These are phyloP conservation scores for Sinotaia quadrata DNA, from an alignment of 2,888 invertebrate genomes.

Conservation along the genomic window DNA sequence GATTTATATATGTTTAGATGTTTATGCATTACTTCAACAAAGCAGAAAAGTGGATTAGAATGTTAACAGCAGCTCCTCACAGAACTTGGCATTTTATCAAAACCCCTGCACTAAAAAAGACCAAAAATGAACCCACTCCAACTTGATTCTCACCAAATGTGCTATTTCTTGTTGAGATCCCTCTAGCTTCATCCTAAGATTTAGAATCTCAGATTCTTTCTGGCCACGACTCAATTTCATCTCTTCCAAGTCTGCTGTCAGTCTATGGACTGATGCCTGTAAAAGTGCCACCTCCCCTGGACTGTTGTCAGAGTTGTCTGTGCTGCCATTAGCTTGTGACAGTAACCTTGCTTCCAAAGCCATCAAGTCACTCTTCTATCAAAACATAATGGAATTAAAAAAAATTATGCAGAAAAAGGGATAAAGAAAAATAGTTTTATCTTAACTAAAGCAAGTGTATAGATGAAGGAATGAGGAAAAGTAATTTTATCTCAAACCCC, in stretches of 20 bases:
- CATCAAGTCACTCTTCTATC: conserved; percentile 57
- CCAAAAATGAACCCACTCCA: not conserved
- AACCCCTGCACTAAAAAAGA: no score
- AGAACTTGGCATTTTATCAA: not conserved
- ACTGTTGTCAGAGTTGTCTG: conserved; percentile 59
- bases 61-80: not conserved
- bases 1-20: no score
- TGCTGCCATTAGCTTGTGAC: conserved; percentile 39
- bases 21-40: not conserved
- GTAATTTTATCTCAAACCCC: no score
- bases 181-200: conserved; percentile 48
- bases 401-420: no score
- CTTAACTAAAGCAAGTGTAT: no score
- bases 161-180: conserved; percentile 46
- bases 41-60: not conserved
- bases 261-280: conserved; percentile 56
- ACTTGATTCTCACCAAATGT: conserved; percentile 44
- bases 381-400: not conserved
- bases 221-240: conserved; percentile 43
- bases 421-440: no score
- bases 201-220: conserved; percentile 53
- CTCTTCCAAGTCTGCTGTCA: conserved; percentile 56
- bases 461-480: no score
- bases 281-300: conserved; percentile 58
- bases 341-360: conserved; percentile 50